Percentiles rank a stretch among this genome's conserved stretches.
phyloP scores from a whole-genome alignment of 2,888 invertebrate species.

The Melinaea marsaeus region DNA sequence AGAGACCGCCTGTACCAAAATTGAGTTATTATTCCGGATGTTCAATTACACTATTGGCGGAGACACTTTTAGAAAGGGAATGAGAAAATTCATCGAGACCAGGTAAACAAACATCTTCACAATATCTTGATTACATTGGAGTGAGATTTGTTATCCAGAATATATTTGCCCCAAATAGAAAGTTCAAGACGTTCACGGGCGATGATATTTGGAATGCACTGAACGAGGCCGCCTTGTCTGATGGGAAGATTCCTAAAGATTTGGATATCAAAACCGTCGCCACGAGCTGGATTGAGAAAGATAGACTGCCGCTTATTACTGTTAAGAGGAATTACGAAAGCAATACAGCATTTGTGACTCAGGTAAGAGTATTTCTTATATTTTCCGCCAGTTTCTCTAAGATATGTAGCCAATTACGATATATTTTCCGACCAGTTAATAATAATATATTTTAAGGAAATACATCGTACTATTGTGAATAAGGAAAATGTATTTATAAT shows the following conservation, averaged over 20 bases:
- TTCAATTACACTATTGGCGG: conserved; percentile 90
- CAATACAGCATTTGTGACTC: conserved; percentile 79
- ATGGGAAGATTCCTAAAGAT: conserved; percentile 67
- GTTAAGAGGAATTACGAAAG: conserved; percentile 82
- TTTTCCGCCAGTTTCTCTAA: no score
- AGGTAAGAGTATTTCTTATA: conserved; percentile 62
- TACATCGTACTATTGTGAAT: neutral
- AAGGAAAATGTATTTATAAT: neutral
- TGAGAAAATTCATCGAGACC: conserved; percentile 80
- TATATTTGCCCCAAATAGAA: conserved; percentile 51
- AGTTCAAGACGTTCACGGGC: conserved; percentile 85
- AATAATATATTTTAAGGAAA: neutral
- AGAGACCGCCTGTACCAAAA: conserved; percentile 85
- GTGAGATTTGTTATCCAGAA: neutral
- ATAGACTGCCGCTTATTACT: conserved; percentile 86
- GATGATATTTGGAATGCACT: conserved; percentile 88
- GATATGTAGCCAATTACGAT: no score
- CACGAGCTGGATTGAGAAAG: conserved; percentile 89
- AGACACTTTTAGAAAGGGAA: conserved; percentile 84
- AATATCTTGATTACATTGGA: no score
- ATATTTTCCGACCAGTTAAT: no score
- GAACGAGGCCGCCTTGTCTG: conserved; percentile 81
- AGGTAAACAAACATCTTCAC: conserved; percentile 17
- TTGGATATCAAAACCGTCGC: conserved; percentile 84
- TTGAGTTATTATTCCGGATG: conserved; percentile 91